Conservation (phyloP, 2,888 invertebrate genomes). For the Pollenia angustigena region DNA sequence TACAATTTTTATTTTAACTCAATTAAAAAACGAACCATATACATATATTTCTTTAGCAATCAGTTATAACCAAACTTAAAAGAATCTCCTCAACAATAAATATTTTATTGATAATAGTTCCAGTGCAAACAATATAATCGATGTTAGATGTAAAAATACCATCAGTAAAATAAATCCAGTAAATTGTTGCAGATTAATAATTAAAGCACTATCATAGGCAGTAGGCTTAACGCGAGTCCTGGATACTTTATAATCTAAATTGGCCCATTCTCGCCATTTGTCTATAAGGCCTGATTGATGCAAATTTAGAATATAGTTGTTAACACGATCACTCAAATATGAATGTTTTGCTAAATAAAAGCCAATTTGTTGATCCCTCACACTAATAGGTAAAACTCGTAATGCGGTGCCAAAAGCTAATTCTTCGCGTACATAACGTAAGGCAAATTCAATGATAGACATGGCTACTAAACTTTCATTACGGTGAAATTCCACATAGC, state of each 20-base stretch:
- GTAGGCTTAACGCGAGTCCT: not conserved
- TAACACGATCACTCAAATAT: constrained; percentile 58
- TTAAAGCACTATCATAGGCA: constrained; percentile 21
- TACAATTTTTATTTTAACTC: not conserved
- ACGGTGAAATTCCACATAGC: constrained; percentile 33
- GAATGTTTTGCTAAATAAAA: constrained; percentile 66
- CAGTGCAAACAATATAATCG: constrained; percentile 68
- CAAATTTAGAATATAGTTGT: constrained; percentile 42
- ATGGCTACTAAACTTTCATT: constrained; percentile 52
- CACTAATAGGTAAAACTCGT: constrained; percentile 22
- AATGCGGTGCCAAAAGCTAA: not conserved
- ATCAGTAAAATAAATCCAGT: constrained; percentile 38
- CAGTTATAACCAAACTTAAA: not conserved
- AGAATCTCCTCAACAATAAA: not conserved
- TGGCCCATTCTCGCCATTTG: constrained; percentile 36
- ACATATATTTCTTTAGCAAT: not conserved
- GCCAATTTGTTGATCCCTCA: constrained; percentile 45
- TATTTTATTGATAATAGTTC: constrained; percentile 68
- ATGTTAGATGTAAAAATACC: not conserved
- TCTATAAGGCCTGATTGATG: constrained; percentile 51
- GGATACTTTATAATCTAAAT: constrained; percentile 9
- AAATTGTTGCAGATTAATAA: constrained; percentile 50
- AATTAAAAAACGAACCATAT: not conserved
- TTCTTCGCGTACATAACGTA: constrained; percentile 13
- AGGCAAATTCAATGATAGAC: constrained; percentile 32